Percentiles rank a stretch among this genome's conserved stretches.
These are phyloP conservation scores for Macropus fuliginosus DNA, from an alignment of 2,797 vertebrate species.

Conservation along the genomic window DNA sequence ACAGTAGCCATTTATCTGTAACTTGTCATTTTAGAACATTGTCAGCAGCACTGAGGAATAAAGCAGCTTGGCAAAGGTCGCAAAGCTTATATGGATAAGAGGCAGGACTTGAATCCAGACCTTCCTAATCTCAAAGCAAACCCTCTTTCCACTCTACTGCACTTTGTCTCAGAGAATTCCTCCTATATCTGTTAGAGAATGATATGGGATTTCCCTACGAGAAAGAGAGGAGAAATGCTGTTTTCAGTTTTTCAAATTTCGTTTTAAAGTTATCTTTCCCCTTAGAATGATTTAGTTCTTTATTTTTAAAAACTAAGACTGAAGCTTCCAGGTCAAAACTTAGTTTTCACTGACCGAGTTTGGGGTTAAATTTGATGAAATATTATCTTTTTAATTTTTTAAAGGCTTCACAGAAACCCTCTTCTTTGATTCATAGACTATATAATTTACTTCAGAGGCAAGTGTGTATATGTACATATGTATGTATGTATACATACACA, in stretches of 20 bases:
- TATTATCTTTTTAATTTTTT: neutral
- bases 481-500: neutral
- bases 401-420: neutral
- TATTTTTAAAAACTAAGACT: neutral
- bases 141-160: neutral
- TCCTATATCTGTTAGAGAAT: neutral
- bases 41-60: neutral
- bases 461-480: neutral
- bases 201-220: neutral
- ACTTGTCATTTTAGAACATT: neutral
- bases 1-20: neutral
- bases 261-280: constrained; percentile 33
- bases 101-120: neutral
- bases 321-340: neutral
- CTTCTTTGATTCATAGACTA: neutral
- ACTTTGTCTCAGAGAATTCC: neutral
- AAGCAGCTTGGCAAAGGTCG: neutral
- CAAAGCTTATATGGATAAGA: neutral
- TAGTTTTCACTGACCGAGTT: neutral
- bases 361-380: neutral
- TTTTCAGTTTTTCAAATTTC: constrained; percentile 24
- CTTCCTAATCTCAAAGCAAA: neutral
- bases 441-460: neutral
- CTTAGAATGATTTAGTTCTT: constrained; percentile 16
- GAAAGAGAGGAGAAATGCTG: constrained; percentile 2